Percentiles rank a stretch among this genome's conserved stretches.
phyloP scores from a whole-genome alignment of 2,888 invertebrate species.

The Cremastobaeus sp. region DNA sequence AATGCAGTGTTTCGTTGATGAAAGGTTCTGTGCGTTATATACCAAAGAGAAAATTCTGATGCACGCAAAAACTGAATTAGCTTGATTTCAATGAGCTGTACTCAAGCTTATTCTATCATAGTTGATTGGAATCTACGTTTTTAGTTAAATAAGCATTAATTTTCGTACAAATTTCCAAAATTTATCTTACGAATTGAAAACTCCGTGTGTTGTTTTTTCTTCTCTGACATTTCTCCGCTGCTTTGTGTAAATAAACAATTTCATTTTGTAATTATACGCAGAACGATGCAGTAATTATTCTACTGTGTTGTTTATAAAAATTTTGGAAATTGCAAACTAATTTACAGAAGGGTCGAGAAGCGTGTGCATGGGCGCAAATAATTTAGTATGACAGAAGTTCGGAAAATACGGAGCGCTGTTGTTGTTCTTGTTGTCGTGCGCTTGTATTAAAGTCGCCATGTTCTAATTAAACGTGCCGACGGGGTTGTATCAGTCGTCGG shows the following conservation, averaged over 20 bases:
- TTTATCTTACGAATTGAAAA: constrained; percentile 31
- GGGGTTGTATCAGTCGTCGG: constrained; percentile 77
- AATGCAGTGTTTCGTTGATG: constrained; percentile 21
- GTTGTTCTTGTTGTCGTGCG: constrained; percentile 77
- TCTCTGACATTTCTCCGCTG: no score
- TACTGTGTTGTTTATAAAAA: constrained; percentile 1
- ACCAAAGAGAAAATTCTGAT: constrained; percentile 30
- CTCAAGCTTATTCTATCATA: no score
- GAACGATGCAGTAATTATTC: no score
- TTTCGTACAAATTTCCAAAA: constrained; percentile 11
- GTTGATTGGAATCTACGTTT: no score
- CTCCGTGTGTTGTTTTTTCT: no score
- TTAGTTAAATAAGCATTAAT: not conserved
- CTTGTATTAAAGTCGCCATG: constrained; percentile 78
- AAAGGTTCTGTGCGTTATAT: constrained; percentile 15
- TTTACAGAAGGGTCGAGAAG: constrained; percentile 8
- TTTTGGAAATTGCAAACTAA: constrained; percentile 33
- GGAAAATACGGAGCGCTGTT: constrained; percentile 69
- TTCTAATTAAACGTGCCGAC: constrained; percentile 77
- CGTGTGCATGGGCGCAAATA: constrained; percentile 52
- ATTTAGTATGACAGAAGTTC: constrained; percentile 57
- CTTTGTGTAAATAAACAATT: no score
- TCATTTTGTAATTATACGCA: no score
- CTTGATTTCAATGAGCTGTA: no score
- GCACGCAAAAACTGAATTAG: no score